Percentiles rank a stretch among this genome's conserved stretches.
phyloP scores from a whole-genome alignment of 2,888 invertebrate species.

The Ennomos erosarius region DNA sequence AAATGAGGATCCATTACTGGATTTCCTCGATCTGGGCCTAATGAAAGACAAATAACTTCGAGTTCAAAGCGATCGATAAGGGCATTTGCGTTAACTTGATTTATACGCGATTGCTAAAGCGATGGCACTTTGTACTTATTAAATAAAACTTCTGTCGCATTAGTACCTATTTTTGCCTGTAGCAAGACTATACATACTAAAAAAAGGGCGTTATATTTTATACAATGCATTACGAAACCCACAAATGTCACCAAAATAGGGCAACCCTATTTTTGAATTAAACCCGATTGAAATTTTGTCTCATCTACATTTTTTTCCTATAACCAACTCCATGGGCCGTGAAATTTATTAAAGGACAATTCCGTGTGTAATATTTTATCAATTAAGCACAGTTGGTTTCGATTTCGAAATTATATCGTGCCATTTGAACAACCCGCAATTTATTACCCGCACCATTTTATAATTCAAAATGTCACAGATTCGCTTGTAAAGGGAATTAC shows the following conservation, averaged over 20 bases:
- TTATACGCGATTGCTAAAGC: constrained; percentile 50
- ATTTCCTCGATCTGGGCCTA: constrained; percentile 76
- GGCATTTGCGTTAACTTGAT: constrained; percentile 68
- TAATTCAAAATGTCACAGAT: constrained; percentile 64
- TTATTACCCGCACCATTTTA: constrained; percentile 63
- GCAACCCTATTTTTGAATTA: constrained; percentile 59
- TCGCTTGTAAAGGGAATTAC: constrained; percentile 54
- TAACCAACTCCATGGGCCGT: constrained; percentile 70
- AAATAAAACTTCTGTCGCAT: constrained; percentile 10
- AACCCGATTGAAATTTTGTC: constrained; percentile 73
- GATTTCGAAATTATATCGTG: constrained; percentile 66
- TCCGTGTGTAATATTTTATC: constrained; percentile 76
- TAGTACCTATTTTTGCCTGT: too few relatives aligned
- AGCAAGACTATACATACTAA: constrained; percentile 3
- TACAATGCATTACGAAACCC: constrained; percentile 26
- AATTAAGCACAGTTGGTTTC: constrained; percentile 76
- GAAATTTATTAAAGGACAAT: constrained; percentile 76
- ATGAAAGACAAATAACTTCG: constrained; percentile 78
- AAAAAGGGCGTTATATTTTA: constrained; percentile 28
- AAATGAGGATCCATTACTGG: constrained; percentile 78
- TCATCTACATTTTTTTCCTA: constrained; percentile 78
- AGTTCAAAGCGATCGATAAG: constrained; percentile 73
- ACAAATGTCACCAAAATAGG: constrained; percentile 32
- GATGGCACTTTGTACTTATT: constrained; percentile 15
- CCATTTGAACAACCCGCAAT: constrained; percentile 69